A percentile compares a stretch with the other conserved stretches of the same genome.
Evolutionary conservation across 2,113 vertebrate species (phyloP).

Genomic region (Lucifuga dentata): DNA sequence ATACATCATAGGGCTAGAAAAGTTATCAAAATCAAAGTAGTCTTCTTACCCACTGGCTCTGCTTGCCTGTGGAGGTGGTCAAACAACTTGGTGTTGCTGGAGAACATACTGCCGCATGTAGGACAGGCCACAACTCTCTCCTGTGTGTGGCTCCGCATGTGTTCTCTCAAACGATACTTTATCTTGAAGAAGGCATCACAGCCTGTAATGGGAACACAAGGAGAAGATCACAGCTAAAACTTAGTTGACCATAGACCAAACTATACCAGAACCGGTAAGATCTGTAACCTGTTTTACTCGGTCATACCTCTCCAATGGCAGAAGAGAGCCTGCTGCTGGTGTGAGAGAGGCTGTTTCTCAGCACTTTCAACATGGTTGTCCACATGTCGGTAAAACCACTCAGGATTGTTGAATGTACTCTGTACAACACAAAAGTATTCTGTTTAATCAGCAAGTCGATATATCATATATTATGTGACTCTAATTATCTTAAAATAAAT

Average conservation of each 20-base stretch:
- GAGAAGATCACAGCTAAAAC: neutral
- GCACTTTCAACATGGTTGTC: conserved; percentile 82
- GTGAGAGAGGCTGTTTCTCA: conserved; percentile 77
- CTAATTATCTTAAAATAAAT: no score
- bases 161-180: conserved; percentile 77
- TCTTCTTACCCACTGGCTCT: conserved; percentile 77
- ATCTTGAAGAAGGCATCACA: conserved; percentile 81
- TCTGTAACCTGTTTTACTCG: neutral
- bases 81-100: conserved; percentile 83
- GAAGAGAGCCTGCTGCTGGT: conserved; percentile 80
- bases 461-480: no score
- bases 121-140: conserved; percentile 81
- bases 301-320: conserved; percentile 81
- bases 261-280: neutral
- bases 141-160: conserved; percentile 79
- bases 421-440: conserved; percentile 42
- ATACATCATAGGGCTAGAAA: neutral
- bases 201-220: conserved; percentile 46
- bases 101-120: conserved; percentile 82
- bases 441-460: no score
- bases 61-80: conserved; percentile 82
- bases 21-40: neutral
- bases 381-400: conserved; percentile 86
- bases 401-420: conserved; percentile 85
- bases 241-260: neutral